phyloP scores from a whole-genome alignment of 2,888 invertebrate genomes.

The Drosophila paranaensis region DNA sequence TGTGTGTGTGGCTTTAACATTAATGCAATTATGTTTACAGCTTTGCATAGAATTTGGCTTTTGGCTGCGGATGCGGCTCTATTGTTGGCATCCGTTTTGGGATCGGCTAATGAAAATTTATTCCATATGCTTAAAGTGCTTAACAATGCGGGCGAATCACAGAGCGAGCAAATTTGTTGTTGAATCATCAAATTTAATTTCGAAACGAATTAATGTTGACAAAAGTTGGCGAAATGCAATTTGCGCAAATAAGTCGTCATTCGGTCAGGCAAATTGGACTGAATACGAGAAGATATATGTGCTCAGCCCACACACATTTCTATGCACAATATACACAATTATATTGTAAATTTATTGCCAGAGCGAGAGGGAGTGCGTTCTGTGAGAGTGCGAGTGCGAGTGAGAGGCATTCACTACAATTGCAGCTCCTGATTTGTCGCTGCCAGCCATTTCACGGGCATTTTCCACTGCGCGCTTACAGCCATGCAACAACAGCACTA shows the following conservation, averaged over 20 bases:
- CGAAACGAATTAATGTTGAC: slow-evolving; percentile 66
- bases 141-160: slow-evolving; percentile 26
- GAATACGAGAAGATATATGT: slow-evolving; percentile 33
- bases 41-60: slow-evolving; percentile 53
- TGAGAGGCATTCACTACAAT: slow-evolving; percentile 24
- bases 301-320: background rate
- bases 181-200: slow-evolving; percentile 66
- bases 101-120: slow-evolving; percentile 35
- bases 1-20: slow-evolving; percentile 8
- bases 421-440: slow-evolving; percentile 55
- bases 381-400: slow-evolving; percentile 2
- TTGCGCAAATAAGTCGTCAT: slow-evolving; percentile 43
- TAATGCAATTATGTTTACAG: slow-evolving; percentile 51
- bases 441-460: slow-evolving; percentile 63
- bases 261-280: slow-evolving; percentile 57
- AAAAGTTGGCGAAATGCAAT: slow-evolving; percentile 56
- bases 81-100: slow-evolving; percentile 20
- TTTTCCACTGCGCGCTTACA: slow-evolving; percentile 37
- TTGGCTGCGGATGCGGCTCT: slow-evolving; percentile 32
- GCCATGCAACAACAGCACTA: slow-evolving; percentile 31
- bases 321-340: slow-evolving; percentile 59
- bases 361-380: background rate
- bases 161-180: slow-evolving; percentile 53
- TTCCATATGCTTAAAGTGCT: slow-evolving; percentile 25
- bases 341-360: slow-evolving; percentile 60